Percentiles rank a stretch among this genome's conserved stretches.
Conservation (phyloP, 2,888 invertebrate genomes). For the Melieria crassipennis region DNA sequence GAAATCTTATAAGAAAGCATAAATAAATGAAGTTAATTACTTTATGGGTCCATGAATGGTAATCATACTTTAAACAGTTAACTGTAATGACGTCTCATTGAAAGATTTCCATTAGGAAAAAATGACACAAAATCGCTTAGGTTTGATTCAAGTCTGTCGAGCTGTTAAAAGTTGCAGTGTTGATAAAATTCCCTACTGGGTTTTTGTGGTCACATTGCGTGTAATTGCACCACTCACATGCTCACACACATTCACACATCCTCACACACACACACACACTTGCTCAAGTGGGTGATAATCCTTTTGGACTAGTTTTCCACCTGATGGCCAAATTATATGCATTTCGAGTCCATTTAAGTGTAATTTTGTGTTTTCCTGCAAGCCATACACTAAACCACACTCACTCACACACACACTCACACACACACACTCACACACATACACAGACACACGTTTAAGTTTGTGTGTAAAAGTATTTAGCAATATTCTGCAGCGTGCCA, state of each 20-base stretch:
- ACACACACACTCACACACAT: not conserved
- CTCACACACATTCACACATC: not conserved
- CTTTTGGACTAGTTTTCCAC: slow-evolving; percentile 27
- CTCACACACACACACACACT: not conserved
- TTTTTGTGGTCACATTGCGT: not conserved
- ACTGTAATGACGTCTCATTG: no score
- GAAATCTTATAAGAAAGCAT: no score
- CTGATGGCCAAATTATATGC: slow-evolving; percentile 32
- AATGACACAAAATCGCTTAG: no score
- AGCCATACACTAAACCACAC: not conserved
- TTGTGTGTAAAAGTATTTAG: not conserved
- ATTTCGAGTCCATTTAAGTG: slow-evolving; percentile 31
- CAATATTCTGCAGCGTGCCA: no score
- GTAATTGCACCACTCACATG: not conserved
- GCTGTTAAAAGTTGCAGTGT: no score
- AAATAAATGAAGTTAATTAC: no score
- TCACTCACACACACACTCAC: not conserved
- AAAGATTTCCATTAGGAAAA: no score
- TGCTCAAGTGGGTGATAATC: slow-evolving; percentile 19
- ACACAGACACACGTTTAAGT: not conserved
- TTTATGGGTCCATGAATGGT: no score
- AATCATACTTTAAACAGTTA: no score
- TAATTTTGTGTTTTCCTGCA: slow-evolving; percentile 6
- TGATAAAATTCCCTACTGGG: no score
- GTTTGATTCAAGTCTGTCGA: no score